A percentile compares a stretch with the other conserved stretches of the same genome.
Evolutionary conservation across 2,113 vertebrate species (phyloP).

Genomic region (Perca fluviatilis): DNA sequence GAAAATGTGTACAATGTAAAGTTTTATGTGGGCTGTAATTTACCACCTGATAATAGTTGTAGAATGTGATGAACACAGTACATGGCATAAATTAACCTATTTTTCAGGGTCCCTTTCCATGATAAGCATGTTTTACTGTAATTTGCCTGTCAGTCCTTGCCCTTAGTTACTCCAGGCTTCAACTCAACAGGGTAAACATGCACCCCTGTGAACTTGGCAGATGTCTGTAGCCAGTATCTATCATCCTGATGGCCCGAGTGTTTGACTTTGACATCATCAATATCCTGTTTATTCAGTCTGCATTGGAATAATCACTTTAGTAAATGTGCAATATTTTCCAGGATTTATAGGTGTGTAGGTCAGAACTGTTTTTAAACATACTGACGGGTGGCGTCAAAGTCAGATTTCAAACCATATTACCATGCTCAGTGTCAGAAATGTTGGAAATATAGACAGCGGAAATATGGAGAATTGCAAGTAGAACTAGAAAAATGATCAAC

Average conservation of each 20-base stretch:
- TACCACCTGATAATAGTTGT: background rate
- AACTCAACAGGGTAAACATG: conserved; percentile 64
- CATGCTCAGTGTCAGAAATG: background rate
- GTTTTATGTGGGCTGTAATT: conserved; percentile 15
- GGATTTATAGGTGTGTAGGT: conserved; percentile 75
- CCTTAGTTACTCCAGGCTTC: conserved; percentile 61
- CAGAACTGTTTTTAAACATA: conserved; percentile 41
- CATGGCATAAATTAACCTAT: background rate
- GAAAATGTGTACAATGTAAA: conserved; percentile 5
- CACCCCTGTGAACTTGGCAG: conserved; percentile 75
- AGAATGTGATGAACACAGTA: background rate
- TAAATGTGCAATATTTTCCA: conserved; percentile 68
- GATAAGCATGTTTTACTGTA: conserved; percentile 17
- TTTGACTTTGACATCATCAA: conserved; percentile 72
- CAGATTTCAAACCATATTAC: background rate
- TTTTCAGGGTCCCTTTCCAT: background rate
- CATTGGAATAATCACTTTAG: conserved; percentile 77
- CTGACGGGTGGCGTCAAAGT: background rate
- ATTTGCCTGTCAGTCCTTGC: conserved; percentile 57
- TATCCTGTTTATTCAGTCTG: conserved; percentile 84
- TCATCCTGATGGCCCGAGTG: conserved; percentile 60
- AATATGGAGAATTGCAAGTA: background rate
- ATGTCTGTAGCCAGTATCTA: conserved; percentile 67
- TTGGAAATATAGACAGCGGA: background rate
- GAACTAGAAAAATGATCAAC: background rate